A percentile compares a stretch with the other conserved stretches of the same genome.
These are phyloP conservation scores for Eumeta japonica DNA, from an alignment of 1,140 invertebrate genomes.

Conservation along the genomic window DNA sequence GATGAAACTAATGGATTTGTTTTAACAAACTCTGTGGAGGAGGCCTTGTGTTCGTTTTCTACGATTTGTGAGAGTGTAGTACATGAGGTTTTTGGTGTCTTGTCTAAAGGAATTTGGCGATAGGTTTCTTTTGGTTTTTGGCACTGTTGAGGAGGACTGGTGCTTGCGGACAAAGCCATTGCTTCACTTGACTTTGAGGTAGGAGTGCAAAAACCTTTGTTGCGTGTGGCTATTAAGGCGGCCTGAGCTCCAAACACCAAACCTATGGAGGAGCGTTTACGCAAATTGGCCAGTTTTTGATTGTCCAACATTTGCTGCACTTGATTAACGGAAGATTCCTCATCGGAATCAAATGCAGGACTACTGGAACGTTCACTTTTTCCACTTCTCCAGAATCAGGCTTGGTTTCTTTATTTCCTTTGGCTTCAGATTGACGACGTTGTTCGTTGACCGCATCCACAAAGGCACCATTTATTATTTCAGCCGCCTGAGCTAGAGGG, in stretches of 20 bases:
- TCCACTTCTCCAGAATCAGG: slow-evolving; percentile 62
- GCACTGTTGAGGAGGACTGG: too few species aligned
- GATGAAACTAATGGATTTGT: too few species aligned
- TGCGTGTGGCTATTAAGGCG: too few species aligned
- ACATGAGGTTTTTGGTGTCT: slow-evolving; percentile 40
- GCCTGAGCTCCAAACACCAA: too few species aligned
- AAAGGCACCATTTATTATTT: slow-evolving; percentile 43
- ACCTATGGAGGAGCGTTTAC: too few species aligned
- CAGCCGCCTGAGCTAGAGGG: slow-evolving; percentile 33
- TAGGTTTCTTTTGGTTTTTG: too few species aligned
- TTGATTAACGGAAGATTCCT: slow-evolving; percentile 63
- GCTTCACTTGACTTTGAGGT: too few species aligned
- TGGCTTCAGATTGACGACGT: slow-evolving; percentile 51
- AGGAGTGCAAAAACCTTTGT: too few species aligned
- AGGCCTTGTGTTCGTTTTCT: slow-evolving; percentile 54
- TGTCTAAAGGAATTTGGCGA: slow-evolving; percentile 31
- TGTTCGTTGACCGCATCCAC: slow-evolving; percentile 42
- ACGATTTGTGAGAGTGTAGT: slow-evolving; percentile 67
- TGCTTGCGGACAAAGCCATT: too few species aligned
- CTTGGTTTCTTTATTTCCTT: slow-evolving; percentile 54
- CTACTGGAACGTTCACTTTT: slow-evolving; percentile 89
- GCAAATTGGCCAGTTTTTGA: too few species aligned
- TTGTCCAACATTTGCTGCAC: too few species aligned
- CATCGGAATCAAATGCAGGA: slow-evolving; percentile 94
- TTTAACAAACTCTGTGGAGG: slow-evolving; percentile 40